Percentiles rank a stretch among this genome's conserved stretches.
These are phyloP conservation scores for Leptopilina syphax DNA, from an alignment of 2,888 invertebrate genomes.

Conservation along the genomic window DNA sequence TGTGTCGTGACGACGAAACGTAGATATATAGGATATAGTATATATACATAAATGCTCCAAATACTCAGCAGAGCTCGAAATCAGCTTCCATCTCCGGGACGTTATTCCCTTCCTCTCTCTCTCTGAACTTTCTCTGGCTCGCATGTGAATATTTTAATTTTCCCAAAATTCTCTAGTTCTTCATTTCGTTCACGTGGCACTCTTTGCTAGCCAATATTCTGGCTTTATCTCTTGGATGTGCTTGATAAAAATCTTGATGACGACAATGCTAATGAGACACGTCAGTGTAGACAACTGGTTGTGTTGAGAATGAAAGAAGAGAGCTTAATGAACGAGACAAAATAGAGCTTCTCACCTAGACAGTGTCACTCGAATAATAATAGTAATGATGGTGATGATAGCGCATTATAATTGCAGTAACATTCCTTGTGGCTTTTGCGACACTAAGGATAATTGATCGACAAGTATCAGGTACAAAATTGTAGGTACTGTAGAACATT, in stretches of 20 bases:
- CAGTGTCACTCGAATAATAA: neutral
- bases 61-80: constrained; percentile 53
- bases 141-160: constrained; percentile 63
- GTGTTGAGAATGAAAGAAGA: constrained; percentile 22
- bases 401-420: constrained; percentile 11
- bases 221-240: neutral
- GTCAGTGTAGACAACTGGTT: constrained; percentile 27
- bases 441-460: neutral
- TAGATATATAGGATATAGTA: constrained; percentile 61
- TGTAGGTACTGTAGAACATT: neutral
- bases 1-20: constrained; percentile 61
- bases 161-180: constrained; percentile 59
- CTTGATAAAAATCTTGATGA: constrained; percentile 51
- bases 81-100: constrained; percentile 41
- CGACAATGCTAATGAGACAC: constrained; percentile 51
- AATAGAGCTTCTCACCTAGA: neutral
- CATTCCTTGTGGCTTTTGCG: neutral
- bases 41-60: constrained; percentile 65
- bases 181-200: constrained; percentile 31
- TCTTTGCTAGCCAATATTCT: constrained; percentile 13
- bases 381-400: constrained; percentile 7
- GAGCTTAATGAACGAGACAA: constrained; percentile 23
- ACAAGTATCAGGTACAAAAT: neutral
- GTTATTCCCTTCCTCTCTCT: constrained; percentile 42
- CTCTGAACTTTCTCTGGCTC: neutral